Percentiles rank a stretch among this genome's conserved stretches.
Evolutionary conservation across 2,113 vertebrate species (phyloP).

Genomic region (Setophaga kirtlandii): DNA sequence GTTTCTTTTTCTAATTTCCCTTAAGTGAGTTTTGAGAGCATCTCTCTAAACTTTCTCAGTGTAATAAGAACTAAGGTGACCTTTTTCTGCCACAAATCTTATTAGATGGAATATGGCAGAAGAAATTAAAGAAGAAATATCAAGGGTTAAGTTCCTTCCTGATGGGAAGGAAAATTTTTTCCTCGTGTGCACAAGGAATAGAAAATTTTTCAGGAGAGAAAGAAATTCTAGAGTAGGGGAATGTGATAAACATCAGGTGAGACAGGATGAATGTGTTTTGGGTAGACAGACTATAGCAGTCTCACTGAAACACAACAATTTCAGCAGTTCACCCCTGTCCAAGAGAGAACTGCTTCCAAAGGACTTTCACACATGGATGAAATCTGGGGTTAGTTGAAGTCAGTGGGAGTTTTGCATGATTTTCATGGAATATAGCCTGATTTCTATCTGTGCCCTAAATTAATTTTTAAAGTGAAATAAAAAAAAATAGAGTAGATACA

Average conservation of each 20-base stretch:
- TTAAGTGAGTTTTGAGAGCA: conserved; percentile 5
- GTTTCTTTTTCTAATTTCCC: conserved; percentile 32
- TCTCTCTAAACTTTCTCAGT: background rate
- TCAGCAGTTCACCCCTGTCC: background rate
- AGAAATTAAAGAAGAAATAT: conserved; percentile 46
- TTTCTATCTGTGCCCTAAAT: background rate
- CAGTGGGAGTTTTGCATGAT: background rate
- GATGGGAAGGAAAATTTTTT: conserved; percentile 2
- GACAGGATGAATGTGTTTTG: background rate
- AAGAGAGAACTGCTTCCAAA: background rate
- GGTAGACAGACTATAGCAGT: background rate
- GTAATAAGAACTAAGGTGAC: conserved; percentile 12
- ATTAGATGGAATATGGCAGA: background rate
- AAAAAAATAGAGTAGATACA: background rate
- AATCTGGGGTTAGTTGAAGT: background rate
- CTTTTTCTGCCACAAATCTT: background rate
- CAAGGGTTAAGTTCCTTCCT: conserved; percentile 22
- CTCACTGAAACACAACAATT: background rate
- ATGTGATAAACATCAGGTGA: background rate
- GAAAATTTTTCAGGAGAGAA: conserved; percentile 1
- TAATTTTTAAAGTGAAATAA: background rate
- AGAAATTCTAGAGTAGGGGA: conserved; percentile 3
- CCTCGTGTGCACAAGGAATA: background rate
- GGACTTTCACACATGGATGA: background rate
- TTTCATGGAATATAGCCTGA: background rate